Base-by-base conservation (phyloP, 1,140 invertebrate species). In the Conopomorpha cramerella region DNA sequence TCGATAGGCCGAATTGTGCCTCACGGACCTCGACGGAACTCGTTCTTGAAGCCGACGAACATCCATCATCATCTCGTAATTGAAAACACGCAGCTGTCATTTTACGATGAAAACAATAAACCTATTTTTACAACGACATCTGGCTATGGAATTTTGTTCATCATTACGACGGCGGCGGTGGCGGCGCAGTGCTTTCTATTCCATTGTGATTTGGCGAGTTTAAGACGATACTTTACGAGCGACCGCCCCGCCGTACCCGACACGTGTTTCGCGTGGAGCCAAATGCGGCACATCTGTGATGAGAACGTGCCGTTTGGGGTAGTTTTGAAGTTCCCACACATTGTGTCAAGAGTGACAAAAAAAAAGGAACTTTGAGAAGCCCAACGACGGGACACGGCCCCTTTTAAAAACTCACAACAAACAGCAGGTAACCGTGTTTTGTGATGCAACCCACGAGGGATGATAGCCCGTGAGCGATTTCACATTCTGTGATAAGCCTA, bases 351-450 rank as follows among this genome's bases (percentile, higher is more conserved):
- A n/a, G n/a, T n/a, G n/a, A n/a, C n/a, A n/a, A n/a, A n/a, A n/a
- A n/a, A n/a, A n/a, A n/a, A n/a, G n/a, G n/a, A n/a, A n/a, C n/a
- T n/a, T n/a, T n/a, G n/a, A n/a, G n/a, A n/a, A n/a, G n/a, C n/a
- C 13, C 19, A 15, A 43, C 36, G 25, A 18, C 47, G 45, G n/a
- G n/a, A n/a, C n/a, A 52, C 49, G 50, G 65, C 59, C 70, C 61
- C 55, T 68, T 67, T 51, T 49, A 51, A n/a, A n/a, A 50, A 53
- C 55, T 54, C 49, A 64, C 65, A 64, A 72, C 70, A 72, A 72
- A 65, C 60, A 65, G 61, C 70, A 74, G 70, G 70, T 74, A 76
- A 64, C 55, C 53, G 64, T 65, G 68, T 72, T n/a, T n/a, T n/a
- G n/a, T n/a, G n/a, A n/a, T n/a, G n/a, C n/a, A n/a, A n/a, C n/a